Evolutionary conservation across 2,888 invertebrate species (phyloP), one percentile per base, ranked within the genome.

Genomic region (Chrysolina haemoptera): DNA sequence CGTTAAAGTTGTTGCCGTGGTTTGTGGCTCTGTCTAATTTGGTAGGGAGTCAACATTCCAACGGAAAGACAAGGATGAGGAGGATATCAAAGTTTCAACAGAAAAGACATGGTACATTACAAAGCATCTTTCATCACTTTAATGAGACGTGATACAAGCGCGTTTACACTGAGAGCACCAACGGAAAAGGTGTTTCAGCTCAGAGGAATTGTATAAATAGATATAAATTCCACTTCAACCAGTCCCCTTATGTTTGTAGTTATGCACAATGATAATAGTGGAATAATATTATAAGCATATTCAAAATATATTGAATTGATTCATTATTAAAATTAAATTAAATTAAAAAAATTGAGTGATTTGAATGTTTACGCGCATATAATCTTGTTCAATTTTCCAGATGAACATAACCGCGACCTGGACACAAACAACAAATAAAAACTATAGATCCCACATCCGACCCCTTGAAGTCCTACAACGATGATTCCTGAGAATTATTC

Each of bases 1-100:
- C 81, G 75, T 77, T 80, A 75, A 66, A 68, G 76, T 71, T 80
- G 81, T 81, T 70, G 75, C 70, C 67, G 71, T 62, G 75, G 75
- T 75, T 67, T 67, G 53, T 35, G 50, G 53, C n/a, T 67, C 53
- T 67, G 67, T 67, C 67, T 67, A 67, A 67, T 67, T 67, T 41
- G 18, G 67, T 55, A 22, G 59, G 59, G 59, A 59, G 59, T 59
- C 35, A 10, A 59, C 14, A 59, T 35, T 53, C 16, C 66, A 35
- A 35, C 12, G 11, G 53, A 41, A 67, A 18, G 18, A 22, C 27
- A 9, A 48, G 65, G 22, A 48, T 35, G 16, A 50, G 53, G 53
- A 48, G 67, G 48, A 27, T 22, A 27, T 66, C 27, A 3, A 20
- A 66, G 53, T 27, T 55, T 59, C 35, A n/a, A 59, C 35, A n/a